Evolutionary conservation across 1,140 invertebrate genomes (phyloP), one percentile per base, ranked within the genome.

Genomic region (Sminthurinus signatus): DNA sequence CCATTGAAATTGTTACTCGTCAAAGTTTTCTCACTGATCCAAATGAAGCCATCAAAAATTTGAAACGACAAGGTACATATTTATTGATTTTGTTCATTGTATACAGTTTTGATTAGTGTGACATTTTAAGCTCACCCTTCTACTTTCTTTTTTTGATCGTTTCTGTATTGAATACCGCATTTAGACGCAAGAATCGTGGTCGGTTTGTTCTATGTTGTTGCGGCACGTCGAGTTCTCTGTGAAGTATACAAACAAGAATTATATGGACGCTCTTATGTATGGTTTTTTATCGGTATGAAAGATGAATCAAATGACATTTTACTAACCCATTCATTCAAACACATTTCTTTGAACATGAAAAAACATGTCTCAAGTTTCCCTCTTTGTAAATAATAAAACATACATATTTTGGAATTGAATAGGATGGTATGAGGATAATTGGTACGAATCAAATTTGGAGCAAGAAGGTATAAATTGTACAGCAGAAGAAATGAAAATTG

Each of bases 391-490:
- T n/a, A n/a, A n/a, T n/a, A n/a, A n/a, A n/a, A n/a, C n/a, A n/a
- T n/a, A n/a, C n/a, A n/a, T n/a, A n/a, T n/a, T n/a, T n/a, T n/a
- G n/a, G n/a, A n/a, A n/a, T 56, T 39, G 43, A 44, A 4, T 44
- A 89, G 87, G 90, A 44, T 99, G 96, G 96, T 99, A 99, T 76
- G 93, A 98, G 74, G 95, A 99, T 75, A 95, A 98, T 74, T 99
- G 96, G 96, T 99, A 94, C 75, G 89, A 92, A 73, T 82, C 85
- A 0, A 89, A 90, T 39, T 56, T 56, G 32, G 54, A 56, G 19
- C 54, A 56, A 39, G 91, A 95, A 76, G 84, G 86, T 19, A 88
- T 98, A 28, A 87, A 93, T 64, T 99, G 97, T 75, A 96, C 93
- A 0, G 82, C 83, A 42, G 89, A 96, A 70, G 84, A 99, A 76